These are phyloP conservation scores for Pipra filicauda DNA, from an alignment of 2,113 vertebrate species.

Conservation along the genomic window DNA sequence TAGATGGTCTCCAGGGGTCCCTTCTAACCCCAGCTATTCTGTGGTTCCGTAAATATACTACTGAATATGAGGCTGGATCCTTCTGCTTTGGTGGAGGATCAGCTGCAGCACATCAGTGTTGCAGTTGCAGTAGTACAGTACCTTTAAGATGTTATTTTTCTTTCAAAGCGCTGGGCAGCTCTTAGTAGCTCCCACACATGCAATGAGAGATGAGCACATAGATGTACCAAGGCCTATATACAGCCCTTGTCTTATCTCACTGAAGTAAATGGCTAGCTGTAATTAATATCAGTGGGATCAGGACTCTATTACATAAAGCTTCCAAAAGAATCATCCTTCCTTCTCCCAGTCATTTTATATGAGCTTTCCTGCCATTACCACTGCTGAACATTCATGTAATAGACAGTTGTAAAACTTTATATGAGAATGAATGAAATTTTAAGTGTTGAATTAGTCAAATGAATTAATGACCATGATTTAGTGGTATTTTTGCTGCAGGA, in stretches of 20 bases:
- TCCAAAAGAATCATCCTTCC: background rate
- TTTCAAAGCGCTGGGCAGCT: background rate
- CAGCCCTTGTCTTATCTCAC: background rate
- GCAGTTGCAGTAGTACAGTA: background rate
- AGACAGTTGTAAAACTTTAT: slow-evolving; percentile 5
- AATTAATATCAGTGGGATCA: background rate
- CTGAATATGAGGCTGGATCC: background rate
- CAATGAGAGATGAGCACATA: background rate
- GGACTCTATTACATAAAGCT: background rate
- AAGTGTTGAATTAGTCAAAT: slow-evolving; percentile 36
- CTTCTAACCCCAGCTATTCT: background rate
- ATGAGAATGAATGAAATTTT: slow-evolving; percentile 25
- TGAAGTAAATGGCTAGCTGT: background rate
- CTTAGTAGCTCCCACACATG: background rate
- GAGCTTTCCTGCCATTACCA: background rate
- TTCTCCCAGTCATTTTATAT: background rate
- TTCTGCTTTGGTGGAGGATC: background rate
- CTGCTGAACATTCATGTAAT: background rate
- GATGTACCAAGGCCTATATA: background rate
- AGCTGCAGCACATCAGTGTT: background rate
- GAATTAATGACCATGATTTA: slow-evolving; percentile 29
- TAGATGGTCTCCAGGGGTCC: background rate
- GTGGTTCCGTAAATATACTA: background rate
- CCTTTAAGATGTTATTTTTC: background rate
- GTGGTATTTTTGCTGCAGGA: background rate